Conservation (phyloP, 2,797 vertebrate genomes). For the Philypnodon macrostomus region DNA sequence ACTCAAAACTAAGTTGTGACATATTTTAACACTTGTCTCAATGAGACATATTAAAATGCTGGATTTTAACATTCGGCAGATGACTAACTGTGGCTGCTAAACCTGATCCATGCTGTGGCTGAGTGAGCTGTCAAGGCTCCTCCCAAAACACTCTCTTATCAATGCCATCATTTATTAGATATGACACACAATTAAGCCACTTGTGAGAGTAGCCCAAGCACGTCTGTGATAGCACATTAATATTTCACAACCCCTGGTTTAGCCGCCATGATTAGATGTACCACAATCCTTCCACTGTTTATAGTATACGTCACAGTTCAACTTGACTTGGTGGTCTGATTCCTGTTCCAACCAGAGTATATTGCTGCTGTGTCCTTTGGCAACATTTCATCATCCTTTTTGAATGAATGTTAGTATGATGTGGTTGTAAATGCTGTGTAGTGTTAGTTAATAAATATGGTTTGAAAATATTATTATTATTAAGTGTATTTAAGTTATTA, state of each 20-base stretch:
- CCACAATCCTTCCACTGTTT: not conserved
- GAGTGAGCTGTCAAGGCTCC: slow-evolving; percentile 24
- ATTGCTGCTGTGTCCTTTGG: too few species aligned
- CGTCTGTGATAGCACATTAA: slow-evolving; percentile 5
- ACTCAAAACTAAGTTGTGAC: not conserved
- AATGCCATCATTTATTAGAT: slow-evolving; percentile 37
- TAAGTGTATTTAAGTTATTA: too few species aligned
- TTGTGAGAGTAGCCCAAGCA: slow-evolving; percentile 9
- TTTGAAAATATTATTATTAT: too few species aligned
- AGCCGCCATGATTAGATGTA: not conserved
- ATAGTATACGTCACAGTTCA: too few species aligned
- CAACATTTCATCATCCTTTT: too few species aligned
- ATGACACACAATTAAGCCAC: slow-evolving; percentile 17
- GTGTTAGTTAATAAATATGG: too few species aligned
- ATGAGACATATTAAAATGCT: slow-evolving; percentile 5
- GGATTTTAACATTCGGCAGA: slow-evolving; percentile 3
- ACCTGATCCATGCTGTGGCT: slow-evolving; percentile 4
- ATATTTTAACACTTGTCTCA: too few species aligned
- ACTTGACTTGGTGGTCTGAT: too few species aligned
- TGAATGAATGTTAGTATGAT: too few species aligned
- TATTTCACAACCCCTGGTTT: slow-evolving; percentile 6
- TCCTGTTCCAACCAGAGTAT: too few species aligned
- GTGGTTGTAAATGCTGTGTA: too few species aligned
- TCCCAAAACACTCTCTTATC: slow-evolving; percentile 14
- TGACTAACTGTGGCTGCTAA: slow-evolving; percentile 12